phyloP scores from a whole-genome alignment of 1,140 invertebrate genomes.

The Lordiphosa mommai region DNA sequence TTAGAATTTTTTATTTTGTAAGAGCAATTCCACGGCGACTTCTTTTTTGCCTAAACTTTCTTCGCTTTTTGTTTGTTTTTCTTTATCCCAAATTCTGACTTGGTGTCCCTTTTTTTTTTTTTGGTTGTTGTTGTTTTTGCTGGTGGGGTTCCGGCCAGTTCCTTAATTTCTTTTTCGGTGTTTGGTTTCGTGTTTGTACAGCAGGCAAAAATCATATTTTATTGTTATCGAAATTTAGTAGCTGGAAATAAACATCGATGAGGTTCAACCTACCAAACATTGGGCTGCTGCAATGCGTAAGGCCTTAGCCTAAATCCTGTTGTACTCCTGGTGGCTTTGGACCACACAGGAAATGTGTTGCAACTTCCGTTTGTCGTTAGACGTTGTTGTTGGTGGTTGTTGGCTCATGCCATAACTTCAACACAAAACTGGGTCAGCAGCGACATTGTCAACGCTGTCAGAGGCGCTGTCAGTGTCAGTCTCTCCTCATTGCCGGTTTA shows the following conservation, averaged over 20 bases:
- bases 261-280: background rate
- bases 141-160: slow-evolving; percentile 34
- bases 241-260: slow-evolving; percentile 46
- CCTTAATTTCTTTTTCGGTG: slow-evolving; percentile 67
- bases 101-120: slow-evolving; percentile 16
- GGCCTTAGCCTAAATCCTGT: background rate
- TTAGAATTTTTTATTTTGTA: too few species aligned
- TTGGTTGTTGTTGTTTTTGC: slow-evolving; percentile 3
- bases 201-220: slow-evolving; percentile 70
- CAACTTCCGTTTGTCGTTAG: slow-evolving; percentile 17
- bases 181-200: slow-evolving; percentile 12
- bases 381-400: background rate
- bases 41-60: slow-evolving; percentile 1
- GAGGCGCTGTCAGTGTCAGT: slow-evolving; percentile 11
- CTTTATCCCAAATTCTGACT: slow-evolving; percentile 31
- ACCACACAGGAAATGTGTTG: slow-evolving; percentile 22
- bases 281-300: background rate
- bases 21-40: background rate
- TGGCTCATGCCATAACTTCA: slow-evolving; percentile 21
- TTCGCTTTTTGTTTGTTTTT: slow-evolving; percentile 31
- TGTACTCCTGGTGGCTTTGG: background rate
- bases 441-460: slow-evolving; percentile 22
- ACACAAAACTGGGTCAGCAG: slow-evolving; percentile 29
- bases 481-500: background rate
- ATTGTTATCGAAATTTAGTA: slow-evolving; percentile 72